phyloP scores from a whole-genome alignment of 2,797 vertebrate species.

The Menidia menidia region DNA sequence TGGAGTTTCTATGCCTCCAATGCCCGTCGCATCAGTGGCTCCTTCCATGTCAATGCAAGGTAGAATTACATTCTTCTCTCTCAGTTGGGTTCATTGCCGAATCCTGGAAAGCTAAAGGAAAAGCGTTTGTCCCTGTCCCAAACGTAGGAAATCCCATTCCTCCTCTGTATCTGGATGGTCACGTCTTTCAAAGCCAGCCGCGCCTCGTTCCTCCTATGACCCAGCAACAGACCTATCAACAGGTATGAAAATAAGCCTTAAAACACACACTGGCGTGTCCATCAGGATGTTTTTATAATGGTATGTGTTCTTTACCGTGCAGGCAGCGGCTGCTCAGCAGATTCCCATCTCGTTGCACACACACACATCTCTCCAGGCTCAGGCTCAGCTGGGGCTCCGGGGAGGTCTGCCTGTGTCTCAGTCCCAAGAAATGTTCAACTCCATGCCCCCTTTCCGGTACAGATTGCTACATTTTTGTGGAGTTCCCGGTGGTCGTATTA shows the following conservation, averaged over 20 bases:
- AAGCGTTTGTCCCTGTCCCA: not conserved
- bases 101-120: constrained; percentile 4
- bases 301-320: constrained; percentile 32
- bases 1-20: constrained; percentile 96
- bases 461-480: not conserved
- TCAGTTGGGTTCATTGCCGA: not conserved
- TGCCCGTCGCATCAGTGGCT: constrained; percentile 97
- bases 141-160: constrained; percentile 93
- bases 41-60: constrained; percentile 98
- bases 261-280: not conserved
- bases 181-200: constrained; percentile 95
- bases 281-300: constrained; percentile 12
- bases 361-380: constrained; percentile 97
- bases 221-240: constrained; percentile 97
- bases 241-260: constrained; percentile 77
- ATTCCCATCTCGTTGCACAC: constrained; percentile 98
- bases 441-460: constrained; percentile 96
- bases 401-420: constrained; percentile 96
- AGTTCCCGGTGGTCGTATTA: not conserved
- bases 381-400: constrained; percentile 94
- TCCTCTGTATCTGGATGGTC: constrained; percentile 95
- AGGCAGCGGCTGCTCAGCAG: constrained; percentile 96
- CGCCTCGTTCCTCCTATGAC: constrained; percentile 95
- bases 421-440: constrained; percentile 98
- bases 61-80: constrained; percentile 54